Evolutionary conservation across 2,888 invertebrate species (phyloP).

Genomic region (Ecliptopera silaceata): DNA sequence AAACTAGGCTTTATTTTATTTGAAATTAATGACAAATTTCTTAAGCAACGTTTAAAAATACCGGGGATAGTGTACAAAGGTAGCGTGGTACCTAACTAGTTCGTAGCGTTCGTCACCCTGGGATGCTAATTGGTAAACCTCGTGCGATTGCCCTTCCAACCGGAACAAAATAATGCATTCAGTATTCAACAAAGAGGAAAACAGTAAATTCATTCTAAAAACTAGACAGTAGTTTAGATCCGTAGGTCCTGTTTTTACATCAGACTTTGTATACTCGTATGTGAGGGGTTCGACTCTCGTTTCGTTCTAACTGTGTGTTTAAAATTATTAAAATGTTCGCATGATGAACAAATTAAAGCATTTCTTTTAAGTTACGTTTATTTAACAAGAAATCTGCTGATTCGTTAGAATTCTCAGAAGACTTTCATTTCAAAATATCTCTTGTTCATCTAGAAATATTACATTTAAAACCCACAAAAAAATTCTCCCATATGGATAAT

Average conservation of each 20-base stretch:
- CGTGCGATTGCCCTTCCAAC: slow-evolving; percentile 17
- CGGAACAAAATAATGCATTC: slow-evolving; percentile 13
- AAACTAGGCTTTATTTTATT: neutral
- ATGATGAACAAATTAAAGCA: too few species aligned
- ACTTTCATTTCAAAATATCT: too few species aligned
- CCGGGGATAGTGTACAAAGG: neutral
- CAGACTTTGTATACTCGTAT: too few species aligned
- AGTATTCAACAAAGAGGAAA: neutral
- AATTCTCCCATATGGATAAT: neutral
- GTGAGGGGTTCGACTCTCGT: too few species aligned
- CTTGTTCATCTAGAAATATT: neutral
- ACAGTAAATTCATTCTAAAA: neutral
- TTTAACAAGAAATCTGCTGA: too few species aligned
- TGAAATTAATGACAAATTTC: neutral
- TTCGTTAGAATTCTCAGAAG: too few species aligned
- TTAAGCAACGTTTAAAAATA: neutral
- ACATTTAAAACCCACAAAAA: neutral
- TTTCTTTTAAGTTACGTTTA: too few species aligned
- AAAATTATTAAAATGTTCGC: too few species aligned
- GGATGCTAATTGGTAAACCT: slow-evolving; percentile 21
- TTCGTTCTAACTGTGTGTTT: too few species aligned
- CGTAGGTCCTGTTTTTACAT: too few species aligned
- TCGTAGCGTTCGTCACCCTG: slow-evolving; percentile 15
- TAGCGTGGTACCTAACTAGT: too few species aligned
- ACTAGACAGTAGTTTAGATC: too few species aligned